These are phyloP conservation scores for Hermodice carunculata DNA, from an alignment of 2,888 invertebrate species.

Conservation along the genomic window DNA sequence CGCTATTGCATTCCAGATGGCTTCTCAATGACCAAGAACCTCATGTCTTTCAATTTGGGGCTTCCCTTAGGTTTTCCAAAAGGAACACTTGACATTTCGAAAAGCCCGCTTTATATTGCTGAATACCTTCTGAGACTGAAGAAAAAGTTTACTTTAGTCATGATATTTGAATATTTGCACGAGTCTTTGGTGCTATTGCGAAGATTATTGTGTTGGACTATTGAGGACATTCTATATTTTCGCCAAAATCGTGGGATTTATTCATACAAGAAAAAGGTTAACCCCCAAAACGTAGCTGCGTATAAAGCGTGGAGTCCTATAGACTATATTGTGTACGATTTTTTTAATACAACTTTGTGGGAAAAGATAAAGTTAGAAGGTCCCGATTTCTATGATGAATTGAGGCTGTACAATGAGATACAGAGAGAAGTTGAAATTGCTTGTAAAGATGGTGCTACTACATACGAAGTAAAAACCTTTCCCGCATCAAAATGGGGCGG, in stretches of 20 bases:
- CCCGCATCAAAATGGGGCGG: too few species aligned
- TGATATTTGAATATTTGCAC: constrained; percentile 65
- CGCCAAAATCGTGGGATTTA: constrained; percentile 47
- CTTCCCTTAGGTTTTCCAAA: constrained; percentile 61
- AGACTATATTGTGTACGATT: constrained; percentile 60
- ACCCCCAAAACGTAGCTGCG: constrained; percentile 39
- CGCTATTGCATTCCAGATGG: constrained; percentile 59
- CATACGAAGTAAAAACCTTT: too few species aligned
- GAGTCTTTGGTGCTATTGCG: constrained; percentile 65
- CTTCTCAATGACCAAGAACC: constrained; percentile 60
- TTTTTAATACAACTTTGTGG: constrained; percentile 63
- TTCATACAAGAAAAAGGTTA: constrained; percentile 27
- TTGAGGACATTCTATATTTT: constrained; percentile 61
- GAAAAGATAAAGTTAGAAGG: constrained; percentile 46
- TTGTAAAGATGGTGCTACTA: too few species aligned
- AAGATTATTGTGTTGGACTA: constrained; percentile 63
- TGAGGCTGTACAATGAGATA: constrained; percentile 16
- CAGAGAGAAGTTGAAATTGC: constrained; percentile 4
- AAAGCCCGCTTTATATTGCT: constrained; percentile 37
- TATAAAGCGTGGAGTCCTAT: constrained; percentile 56
- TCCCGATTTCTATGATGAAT: constrained; percentile 45
- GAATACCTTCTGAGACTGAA: constrained; percentile 51
- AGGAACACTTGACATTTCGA: constrained; percentile 44
- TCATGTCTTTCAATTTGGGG: constrained; percentile 62
- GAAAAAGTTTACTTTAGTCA: constrained; percentile 55